Evolutionary conservation across 2,888 invertebrate genomes (phyloP).

Genomic region (Orthosia gracilis): DNA sequence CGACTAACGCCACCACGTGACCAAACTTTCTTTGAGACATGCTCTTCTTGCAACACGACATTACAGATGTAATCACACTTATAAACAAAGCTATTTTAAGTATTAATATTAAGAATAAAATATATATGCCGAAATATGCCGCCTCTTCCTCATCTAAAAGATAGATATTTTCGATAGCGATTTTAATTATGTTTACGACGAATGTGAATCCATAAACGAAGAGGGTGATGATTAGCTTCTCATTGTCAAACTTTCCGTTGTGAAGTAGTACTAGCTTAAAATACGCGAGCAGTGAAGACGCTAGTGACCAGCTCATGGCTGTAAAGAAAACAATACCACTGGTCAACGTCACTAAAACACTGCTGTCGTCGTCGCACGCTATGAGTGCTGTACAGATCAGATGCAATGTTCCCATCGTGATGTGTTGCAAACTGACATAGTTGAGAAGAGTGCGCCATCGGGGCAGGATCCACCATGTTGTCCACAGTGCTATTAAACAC

Average conservation of each 20-base stretch:
- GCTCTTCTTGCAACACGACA: conserved; percentile 58
- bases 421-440: conserved; percentile 63
- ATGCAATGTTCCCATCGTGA: conserved; percentile 62
- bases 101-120: conserved; percentile 38
- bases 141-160: not conserved
- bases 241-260: conserved; percentile 47
- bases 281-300: conserved; percentile 59
- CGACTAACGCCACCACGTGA: conserved; percentile 62
- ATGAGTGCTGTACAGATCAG: conserved; percentile 5
- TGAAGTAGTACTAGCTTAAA: conserved; percentile 62
- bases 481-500: conserved; percentile 51
- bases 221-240: conserved; percentile 52
- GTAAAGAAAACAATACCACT: conserved; percentile 30
- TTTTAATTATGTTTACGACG: conserved; percentile 11
- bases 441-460: conserved; percentile 69
- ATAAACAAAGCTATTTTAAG: conserved; percentile 59
- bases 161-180: conserved; percentile 4
- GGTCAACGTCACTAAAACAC: not conserved
- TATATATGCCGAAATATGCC: not conserved
- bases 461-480: conserved; percentile 64
- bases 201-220: conserved; percentile 44
- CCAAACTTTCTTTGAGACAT: conserved; percentile 53
- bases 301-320: conserved; percentile 60
- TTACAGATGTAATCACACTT: conserved; percentile 52
- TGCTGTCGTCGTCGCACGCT: not conserved